A percentile compares a stretch with the other conserved stretches of the same genome.
These are phyloP conservation scores for Simalia tracyae DNA, from an alignment of 2,797 vertebrate species.

Conservation along the genomic window DNA sequence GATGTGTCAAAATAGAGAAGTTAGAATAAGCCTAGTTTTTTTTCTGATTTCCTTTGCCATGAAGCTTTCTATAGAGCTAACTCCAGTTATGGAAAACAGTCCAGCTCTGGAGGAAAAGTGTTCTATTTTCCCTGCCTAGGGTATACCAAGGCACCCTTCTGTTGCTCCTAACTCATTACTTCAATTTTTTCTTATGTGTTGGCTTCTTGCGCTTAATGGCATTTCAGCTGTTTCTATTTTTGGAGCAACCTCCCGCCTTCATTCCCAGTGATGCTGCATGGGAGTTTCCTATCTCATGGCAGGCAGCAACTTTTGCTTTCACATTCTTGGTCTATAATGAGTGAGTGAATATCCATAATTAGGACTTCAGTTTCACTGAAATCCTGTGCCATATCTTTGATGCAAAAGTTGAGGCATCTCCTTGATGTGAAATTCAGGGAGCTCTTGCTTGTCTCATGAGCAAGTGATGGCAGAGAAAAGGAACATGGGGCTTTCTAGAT, in stretches of 20 bases:
- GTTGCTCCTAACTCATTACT: not conserved
- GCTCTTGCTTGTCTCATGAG: not conserved
- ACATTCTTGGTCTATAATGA: not conserved
- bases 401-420: not conserved
- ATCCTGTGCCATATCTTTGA: not conserved
- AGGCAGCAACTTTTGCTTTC: not conserved
- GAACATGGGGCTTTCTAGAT: not conserved
- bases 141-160: not conserved
- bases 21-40: too few relatives aligned
- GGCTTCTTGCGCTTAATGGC: not conserved
- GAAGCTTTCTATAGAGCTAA: not conserved
- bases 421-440: not conserved
- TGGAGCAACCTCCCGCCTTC: not conserved
- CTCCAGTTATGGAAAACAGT: not conserved
- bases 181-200: not conserved
- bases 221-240: not conserved
- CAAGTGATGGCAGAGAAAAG: not conserved
- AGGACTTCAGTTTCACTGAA: not conserved
- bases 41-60: not conserved
- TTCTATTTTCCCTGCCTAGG: not conserved
- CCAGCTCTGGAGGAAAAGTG: not conserved
- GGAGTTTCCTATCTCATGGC: not conserved
- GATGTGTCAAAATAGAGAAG: too few relatives aligned
- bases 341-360: not conserved
- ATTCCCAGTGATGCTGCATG: fast-evolving